Base-by-base conservation (phyloP, 2,888 invertebrate species). In the Lepidonotus clava region DNA sequence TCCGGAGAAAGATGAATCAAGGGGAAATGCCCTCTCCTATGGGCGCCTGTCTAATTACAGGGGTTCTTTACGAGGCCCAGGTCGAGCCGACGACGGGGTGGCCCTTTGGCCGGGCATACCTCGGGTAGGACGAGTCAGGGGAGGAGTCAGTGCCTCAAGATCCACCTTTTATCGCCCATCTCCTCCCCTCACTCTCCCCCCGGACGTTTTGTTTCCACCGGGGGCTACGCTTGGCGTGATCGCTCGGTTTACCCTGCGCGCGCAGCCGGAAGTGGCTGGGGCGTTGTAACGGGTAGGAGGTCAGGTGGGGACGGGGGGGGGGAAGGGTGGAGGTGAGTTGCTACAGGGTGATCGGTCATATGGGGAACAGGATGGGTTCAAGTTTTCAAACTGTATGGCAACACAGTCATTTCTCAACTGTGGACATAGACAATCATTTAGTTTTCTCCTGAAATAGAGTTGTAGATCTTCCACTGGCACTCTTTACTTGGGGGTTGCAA, bases 1-100 rank as follows among this genome's bases (percentile, higher is more conserved):
- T 40, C 40, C 21, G 14, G 76, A 21, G 21, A 21, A 24, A 40
- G 40, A 76, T 76, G 76, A 76, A 76, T 76, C 76, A 76, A 21
- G n/a, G 6, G n/a, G 1, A 34, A 76, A 76, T 76, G 76, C 76
- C 76, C 38, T 40, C 18, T 36, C n/a, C 38, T 36, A 76, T 21
- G 76, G 76, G 36, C 40, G 24, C 36, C 76, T 38, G 76, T 76
- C 76, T 76, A 76, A 76, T 76, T 76, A 76, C 21, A n/a, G 1
- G 21, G 8, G 4, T 76, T 36, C 76, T 76, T 76, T 76, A 76
- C 24, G 76, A 40, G 36, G 8, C 1, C 11, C 21, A 76, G 38
- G 36, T 51, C 51, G 21, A 51, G 51, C 14, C 21, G 51, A 51
- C 14, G 21, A 51, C 51, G 51, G 51, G 51, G 51, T 51, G 51